Evolutionary conservation across 2,888 invertebrate genomes (phyloP).

Genomic region (Caradrina kadenii): DNA sequence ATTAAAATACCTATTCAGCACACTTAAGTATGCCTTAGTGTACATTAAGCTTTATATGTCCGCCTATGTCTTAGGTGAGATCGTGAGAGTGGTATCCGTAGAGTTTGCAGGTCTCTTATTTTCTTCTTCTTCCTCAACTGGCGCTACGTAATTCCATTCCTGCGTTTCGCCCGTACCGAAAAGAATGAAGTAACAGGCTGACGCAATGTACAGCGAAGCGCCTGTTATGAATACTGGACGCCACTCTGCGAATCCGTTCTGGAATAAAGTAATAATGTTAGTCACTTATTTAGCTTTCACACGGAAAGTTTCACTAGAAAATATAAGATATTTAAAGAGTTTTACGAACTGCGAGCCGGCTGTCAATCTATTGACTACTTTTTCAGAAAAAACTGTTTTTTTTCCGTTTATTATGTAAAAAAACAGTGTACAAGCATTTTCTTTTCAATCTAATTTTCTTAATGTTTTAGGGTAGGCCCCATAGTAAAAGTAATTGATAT

Average conservation of each 20-base stretch:
- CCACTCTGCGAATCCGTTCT: constrained; percentile 95
- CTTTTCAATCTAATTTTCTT: no score
- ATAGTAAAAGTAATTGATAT: no score
- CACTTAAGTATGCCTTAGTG: constrained; percentile 24
- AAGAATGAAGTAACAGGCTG: constrained; percentile 92
- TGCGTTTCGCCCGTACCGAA: constrained; percentile 94
- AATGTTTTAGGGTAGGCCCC: no score
- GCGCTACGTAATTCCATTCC: constrained; percentile 91
- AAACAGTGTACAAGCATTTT: no score
- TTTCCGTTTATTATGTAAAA: no score
- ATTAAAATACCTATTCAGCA: constrained; percentile 43
- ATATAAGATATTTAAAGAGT: not conserved
- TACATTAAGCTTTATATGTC: constrained; percentile 12
- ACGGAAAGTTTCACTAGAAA: no score
- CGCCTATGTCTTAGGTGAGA: constrained; percentile 80
- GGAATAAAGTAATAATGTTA: constrained; percentile 63
- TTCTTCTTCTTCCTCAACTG: constrained; percentile 75
- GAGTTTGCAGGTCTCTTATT: constrained; percentile 76
- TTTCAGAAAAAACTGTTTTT: no score
- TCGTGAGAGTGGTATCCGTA: constrained; percentile 80
- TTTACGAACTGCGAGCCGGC: not conserved
- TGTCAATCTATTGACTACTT: no score
- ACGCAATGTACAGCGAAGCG: constrained; percentile 92
- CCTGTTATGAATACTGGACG: constrained; percentile 94
- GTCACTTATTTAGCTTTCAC: not conserved